Base-by-base conservation (phyloP, 2,888 invertebrate species). In the Dasypolia templi region DNA sequence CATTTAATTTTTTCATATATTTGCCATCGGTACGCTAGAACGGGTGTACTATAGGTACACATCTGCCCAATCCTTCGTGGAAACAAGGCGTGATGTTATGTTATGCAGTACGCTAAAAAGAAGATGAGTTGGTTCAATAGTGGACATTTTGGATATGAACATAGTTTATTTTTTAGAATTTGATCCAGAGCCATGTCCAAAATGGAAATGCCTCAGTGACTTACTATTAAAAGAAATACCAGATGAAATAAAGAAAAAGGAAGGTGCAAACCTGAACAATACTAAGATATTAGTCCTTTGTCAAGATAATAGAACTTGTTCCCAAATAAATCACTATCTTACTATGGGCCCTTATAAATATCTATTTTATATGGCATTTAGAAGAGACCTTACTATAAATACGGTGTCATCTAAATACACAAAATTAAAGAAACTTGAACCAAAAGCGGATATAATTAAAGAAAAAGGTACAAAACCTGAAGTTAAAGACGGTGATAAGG, bases 131-230 rank as follows among this genome's bases (percentile, higher is more conserved):
- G 11, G 6, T 42, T 44, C 12, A 35, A 29, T 22, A 19, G 11
- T 71, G 14, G 3, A 51, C 3, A 17, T 71, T 7, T 17, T 22
- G 5, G 6, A 9, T 32, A 35, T 14, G 11, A 63, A 55, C 14
- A 17, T 2, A 19, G 4, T 5, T 19, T 22, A 39, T 7, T 56
- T 51, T 53, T 53, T 11, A 98, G 98, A 98, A 94, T 97, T 98
- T 77, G 97, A 97, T 86, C 98, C 98, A 19, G 99, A 99, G 95
- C 96, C 97, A 55, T 98, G 98, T 92, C 98, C 99, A 11, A 99
- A 99, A 94, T 99, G 99, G 99, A 96, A 97, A 87, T 97, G 97
- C 17, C 95, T 99, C 6, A 97, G 96, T 77, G 99, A 99, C 93
- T 97, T 99, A 75, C 93, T 99, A 61, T 95, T 97, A 82, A 94